These are phyloP conservation scores for Brachypodius melanocephalos DNA, from an alignment of 2,113 vertebrate genomes.

Conservation along the genomic window DNA sequence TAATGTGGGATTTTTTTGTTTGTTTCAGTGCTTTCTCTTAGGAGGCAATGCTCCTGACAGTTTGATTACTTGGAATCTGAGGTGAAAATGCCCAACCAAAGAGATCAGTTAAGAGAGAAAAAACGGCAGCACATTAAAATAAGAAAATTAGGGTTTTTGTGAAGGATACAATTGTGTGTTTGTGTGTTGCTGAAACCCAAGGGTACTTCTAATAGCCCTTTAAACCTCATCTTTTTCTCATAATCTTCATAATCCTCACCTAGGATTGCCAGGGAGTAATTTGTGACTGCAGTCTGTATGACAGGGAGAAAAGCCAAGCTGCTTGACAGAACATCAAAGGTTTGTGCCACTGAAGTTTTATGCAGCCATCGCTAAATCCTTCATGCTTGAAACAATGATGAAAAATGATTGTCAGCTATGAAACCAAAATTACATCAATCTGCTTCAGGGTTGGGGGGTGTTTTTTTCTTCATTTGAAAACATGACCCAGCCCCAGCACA, in stretches of 20 bases:
- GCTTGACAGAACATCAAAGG: constrained; percentile 21
- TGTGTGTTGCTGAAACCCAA: not conserved
- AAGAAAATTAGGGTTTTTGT: not conserved
- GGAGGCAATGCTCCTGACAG: not conserved
- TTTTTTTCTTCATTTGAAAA: constrained; percentile 35
- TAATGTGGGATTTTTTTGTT: not conserved
- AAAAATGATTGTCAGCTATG: constrained; percentile 35
- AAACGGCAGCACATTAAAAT: not conserved
- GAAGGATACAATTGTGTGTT: not conserved
- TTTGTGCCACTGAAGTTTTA: constrained; percentile 24
- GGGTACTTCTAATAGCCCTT: constrained; percentile 5
- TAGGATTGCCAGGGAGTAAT: not conserved
- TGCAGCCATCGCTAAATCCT: not conserved
- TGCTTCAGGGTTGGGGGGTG: not conserved
- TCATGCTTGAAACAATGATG: constrained; percentile 43
- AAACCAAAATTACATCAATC: constrained; percentile 38
- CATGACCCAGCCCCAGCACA: not conserved
- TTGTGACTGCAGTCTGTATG: not conserved
- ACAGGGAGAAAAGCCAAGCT: not conserved
- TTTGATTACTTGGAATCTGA: not conserved
- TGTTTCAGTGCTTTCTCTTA: not conserved
- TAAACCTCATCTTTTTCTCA: constrained; percentile 9
- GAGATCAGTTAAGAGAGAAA: not conserved
- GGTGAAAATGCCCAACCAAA: not conserved
- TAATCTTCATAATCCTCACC: constrained; percentile 13